Percentiles rank a stretch among this genome's conserved stretches.
Evolutionary conservation across 2,113 vertebrate genomes (phyloP).

Genomic region (Phycodurus eques): DNA sequence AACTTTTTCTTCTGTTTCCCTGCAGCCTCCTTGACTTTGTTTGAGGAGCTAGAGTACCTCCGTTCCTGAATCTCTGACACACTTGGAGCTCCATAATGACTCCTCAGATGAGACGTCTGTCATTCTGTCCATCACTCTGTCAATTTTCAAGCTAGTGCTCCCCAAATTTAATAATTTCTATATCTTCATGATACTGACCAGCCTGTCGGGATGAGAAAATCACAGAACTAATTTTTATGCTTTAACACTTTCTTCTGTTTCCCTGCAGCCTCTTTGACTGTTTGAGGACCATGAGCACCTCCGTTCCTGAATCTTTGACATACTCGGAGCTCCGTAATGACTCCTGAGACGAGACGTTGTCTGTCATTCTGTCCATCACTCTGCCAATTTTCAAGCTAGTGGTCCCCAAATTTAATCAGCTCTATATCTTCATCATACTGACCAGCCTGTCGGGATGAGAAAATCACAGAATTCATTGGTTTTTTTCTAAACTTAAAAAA

Average conservation of each 20-base stretch:
- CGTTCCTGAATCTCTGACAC: not conserved
- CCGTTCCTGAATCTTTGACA: not conserved
- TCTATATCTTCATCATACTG: not conserved
- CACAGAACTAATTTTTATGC: not conserved
- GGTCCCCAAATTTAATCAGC: not conserved
- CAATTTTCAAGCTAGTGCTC: not conserved
- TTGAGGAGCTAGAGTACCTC: not conserved
- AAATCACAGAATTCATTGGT: not conserved
- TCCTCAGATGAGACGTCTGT: not conserved
- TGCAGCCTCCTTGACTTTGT: not conserved
- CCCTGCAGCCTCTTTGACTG: not conserved
- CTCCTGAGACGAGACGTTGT: not conserved
- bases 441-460: not conserved
- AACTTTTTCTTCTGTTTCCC: not conserved
- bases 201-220: not conserved
- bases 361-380: slow-evolving; percentile 7
- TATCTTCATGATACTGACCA: not conserved
- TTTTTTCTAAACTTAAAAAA: too few relatives aligned
- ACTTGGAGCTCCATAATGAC: slow-evolving; percentile 2
- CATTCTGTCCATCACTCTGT: slow-evolving; percentile 5
- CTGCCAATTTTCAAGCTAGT: not conserved
- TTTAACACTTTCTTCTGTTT: not conserved
- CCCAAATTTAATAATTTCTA: not conserved
- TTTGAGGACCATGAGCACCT: not conserved
- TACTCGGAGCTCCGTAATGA: not conserved